Percentiles rank a stretch among this genome's conserved stretches.
phyloP scores from a whole-genome alignment of 2,888 invertebrate genomes.

The Dorcus hopei region DNA sequence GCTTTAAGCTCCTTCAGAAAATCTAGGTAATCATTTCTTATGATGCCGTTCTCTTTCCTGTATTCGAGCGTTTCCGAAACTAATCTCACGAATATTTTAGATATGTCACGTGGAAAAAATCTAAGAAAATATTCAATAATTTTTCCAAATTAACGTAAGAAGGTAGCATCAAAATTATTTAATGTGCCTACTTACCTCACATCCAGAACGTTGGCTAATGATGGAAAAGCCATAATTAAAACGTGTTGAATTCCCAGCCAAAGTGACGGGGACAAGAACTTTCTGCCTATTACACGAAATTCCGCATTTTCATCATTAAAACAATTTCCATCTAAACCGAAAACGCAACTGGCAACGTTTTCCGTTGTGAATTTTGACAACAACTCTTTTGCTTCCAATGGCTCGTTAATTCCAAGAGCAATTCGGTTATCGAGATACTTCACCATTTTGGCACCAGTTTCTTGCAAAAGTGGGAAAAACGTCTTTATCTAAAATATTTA shows the following conservation, averaged over 20 bases:
- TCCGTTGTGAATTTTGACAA: constrained; percentile 44
- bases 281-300: constrained; percentile 35
- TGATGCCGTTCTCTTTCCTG: constrained; percentile 41
- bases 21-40: constrained; percentile 48
- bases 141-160: not conserved
- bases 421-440: constrained; percentile 41
- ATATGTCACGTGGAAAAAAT: constrained; percentile 28
- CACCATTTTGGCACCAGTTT: constrained; percentile 46
- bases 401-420: constrained; percentile 21
- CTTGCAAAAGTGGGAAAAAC: constrained; percentile 50
- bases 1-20: constrained; percentile 38
- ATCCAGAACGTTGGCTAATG: not conserved
- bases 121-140: constrained; percentile 10
- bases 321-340: constrained; percentile 42
- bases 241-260: not conserved
- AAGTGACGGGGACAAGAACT: constrained; percentile 34
- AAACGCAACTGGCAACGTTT: constrained; percentile 44
- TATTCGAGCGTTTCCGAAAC: constrained; percentile 41
- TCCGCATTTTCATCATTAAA: constrained; percentile 34
- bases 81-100: constrained; percentile 37
- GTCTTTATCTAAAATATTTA: constrained; percentile 44
- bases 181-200: not conserved
- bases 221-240: not conserved
- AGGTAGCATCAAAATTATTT: no score
- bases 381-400: constrained; percentile 45